Evolutionary conservation across 2,113 vertebrate genomes (phyloP).

Genomic region (Arenaria interpres): DNA sequence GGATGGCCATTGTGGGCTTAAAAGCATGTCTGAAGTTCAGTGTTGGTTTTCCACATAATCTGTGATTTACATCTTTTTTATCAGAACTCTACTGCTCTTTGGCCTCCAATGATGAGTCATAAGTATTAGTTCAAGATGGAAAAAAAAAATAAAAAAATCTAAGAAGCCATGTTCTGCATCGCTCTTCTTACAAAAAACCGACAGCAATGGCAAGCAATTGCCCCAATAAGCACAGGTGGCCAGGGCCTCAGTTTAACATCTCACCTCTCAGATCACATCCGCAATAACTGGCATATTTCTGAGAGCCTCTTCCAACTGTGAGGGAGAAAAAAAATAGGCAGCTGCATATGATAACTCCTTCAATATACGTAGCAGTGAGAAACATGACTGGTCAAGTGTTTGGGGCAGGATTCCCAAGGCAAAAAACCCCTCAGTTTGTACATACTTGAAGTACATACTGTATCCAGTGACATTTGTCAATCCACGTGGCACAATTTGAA

Average conservation of each 20-base stretch:
- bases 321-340: not conserved
- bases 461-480: not conserved
- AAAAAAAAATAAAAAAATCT: not conserved
- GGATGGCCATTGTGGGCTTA: not conserved
- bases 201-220: not conserved
- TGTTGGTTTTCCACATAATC: not conserved
- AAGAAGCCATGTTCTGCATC: not conserved
- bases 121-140: not conserved
- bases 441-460: not conserved
- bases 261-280: not conserved
- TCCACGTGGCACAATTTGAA: fast-evolving
- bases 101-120: not conserved
- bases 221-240: not conserved
- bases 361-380: not conserved
- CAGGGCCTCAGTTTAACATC: not conserved
- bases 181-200: not conserved
- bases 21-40: not conserved
- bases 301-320: not conserved
- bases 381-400: not conserved
- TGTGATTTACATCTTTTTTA: not conserved
- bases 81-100: not conserved
- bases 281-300: not conserved
- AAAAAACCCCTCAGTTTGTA: not conserved
- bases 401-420: not conserved
- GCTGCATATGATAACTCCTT: not conserved